These are phyloP conservation scores for Gracilinanus agilis DNA, from an alignment of 2,113 vertebrate genomes.

Conservation along the genomic window DNA sequence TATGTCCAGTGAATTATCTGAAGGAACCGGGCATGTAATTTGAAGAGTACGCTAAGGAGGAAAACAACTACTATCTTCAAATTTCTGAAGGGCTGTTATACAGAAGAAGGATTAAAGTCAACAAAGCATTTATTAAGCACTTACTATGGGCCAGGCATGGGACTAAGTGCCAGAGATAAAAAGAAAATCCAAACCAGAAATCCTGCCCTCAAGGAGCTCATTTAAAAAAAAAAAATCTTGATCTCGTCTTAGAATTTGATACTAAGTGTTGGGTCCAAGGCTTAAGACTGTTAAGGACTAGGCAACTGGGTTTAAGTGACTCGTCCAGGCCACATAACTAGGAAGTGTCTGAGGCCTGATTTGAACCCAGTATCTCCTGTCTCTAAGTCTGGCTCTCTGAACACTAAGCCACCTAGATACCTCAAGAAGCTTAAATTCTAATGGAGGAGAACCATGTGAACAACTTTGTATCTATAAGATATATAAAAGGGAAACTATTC, in stretches of 20 bases:
- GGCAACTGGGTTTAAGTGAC: too few relatives aligned
- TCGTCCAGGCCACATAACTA: too few relatives aligned
- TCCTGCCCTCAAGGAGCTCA: neutral
- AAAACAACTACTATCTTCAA: neutral
- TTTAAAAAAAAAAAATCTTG: too few relatives aligned
- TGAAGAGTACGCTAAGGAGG: neutral
- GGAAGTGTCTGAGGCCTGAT: too few relatives aligned
- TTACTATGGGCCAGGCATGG: neutral
- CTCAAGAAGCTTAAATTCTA: neutral
- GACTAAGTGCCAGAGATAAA: neutral
- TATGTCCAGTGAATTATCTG: neutral
- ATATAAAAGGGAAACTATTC: neutral
- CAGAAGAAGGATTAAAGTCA: neutral
- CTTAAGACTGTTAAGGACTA: too few relatives aligned
- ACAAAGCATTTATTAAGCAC: neutral
- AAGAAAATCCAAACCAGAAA: neutral
- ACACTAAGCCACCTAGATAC: too few relatives aligned
- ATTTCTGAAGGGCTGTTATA: neutral
- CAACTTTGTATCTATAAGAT: neutral
- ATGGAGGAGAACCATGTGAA: neutral
- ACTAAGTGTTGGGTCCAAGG: too few relatives aligned
- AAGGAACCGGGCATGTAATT: neutral
- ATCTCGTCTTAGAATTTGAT: too few relatives aligned
- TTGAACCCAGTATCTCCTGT: too few relatives aligned
- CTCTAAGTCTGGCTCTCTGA: too few relatives aligned